These are phyloP conservation scores for Hedychridium roseum DNA, from an alignment of 2,888 invertebrate species.

Conservation along the genomic window DNA sequence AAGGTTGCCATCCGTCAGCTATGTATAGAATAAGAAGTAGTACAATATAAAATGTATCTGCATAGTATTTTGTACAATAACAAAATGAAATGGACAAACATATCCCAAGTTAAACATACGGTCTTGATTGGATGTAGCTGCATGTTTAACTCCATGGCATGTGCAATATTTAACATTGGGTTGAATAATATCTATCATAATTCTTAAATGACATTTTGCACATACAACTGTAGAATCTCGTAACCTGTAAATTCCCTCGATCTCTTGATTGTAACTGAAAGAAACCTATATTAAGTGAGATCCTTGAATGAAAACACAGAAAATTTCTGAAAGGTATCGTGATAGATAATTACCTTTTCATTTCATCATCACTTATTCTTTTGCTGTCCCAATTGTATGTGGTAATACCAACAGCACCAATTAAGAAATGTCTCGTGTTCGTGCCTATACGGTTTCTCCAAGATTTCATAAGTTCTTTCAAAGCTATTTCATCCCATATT, in stretches of 20 bases:
- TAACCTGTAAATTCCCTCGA: conserved; percentile 68
- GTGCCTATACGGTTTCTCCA: conserved; percentile 63
- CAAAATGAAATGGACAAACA: neutral
- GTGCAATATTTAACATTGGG: conserved; percentile 65
- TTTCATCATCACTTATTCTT: conserved; percentile 68
- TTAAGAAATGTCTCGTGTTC: conserved; percentile 67
- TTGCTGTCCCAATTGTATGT: conserved; percentile 72
- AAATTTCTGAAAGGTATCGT: neutral
- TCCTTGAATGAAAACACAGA: neutral
- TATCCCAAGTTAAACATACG: conserved; percentile 31
- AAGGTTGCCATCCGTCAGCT: conserved; percentile 72
- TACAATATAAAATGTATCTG: too few species aligned
- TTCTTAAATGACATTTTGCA: conserved; percentile 63
- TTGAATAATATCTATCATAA: conserved; percentile 60
- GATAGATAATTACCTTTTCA: conserved; percentile 60
- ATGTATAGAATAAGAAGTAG: too few species aligned
- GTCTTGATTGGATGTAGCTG: conserved; percentile 21
- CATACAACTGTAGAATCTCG: conserved; percentile 68
- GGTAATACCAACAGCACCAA: conserved; percentile 67
- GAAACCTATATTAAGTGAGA: conserved; percentile 6
- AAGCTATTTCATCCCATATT: conserved; percentile 71
- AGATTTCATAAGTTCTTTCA: conserved; percentile 66
- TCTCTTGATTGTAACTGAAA: conserved; percentile 66
- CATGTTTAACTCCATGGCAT: conserved; percentile 51
- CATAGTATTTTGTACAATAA: neutral